phyloP scores from a whole-genome alignment of 1,140 invertebrate species.

The Atta cephalotes region DNA sequence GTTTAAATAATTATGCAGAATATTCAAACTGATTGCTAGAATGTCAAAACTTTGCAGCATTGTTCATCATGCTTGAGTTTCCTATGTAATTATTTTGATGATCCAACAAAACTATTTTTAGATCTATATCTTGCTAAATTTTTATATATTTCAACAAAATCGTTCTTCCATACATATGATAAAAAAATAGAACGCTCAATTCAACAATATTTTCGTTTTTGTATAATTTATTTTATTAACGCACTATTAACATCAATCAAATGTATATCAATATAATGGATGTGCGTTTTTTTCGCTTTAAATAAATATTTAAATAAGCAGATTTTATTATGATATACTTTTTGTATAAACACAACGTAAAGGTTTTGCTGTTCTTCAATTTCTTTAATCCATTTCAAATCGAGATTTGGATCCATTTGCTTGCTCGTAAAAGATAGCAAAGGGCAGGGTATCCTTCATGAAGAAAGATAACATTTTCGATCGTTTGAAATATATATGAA shows the following conservation, averaged over 20 bases:
- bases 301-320: conserved; percentile 25
- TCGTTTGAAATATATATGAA: conserved; percentile 64
- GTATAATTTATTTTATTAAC: background rate
- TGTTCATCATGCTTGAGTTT: too few relatives aligned
- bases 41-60: too few relatives aligned
- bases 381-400: conserved; percentile 69
- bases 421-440: conserved; percentile 47
- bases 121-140: too few relatives aligned
- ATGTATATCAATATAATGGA: background rate
- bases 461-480: conserved; percentile 70
- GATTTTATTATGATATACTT: background rate
- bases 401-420: conserved; percentile 30
- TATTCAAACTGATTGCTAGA: too few relatives aligned
- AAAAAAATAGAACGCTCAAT: background rate
- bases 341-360: background rate
- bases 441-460: conserved; percentile 26
- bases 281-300: background rate
- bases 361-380: conserved; percentile 27
- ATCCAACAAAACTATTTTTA: too few relatives aligned
- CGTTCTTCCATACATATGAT: too few relatives aligned
- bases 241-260: background rate
- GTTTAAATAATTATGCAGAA: too few relatives aligned
- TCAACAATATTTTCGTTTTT: background rate
- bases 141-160: too few relatives aligned
- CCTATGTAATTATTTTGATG: too few relatives aligned